These are phyloP conservation scores for Nebria salina DNA, from an alignment of 2,888 invertebrate species.

Conservation along the genomic window DNA sequence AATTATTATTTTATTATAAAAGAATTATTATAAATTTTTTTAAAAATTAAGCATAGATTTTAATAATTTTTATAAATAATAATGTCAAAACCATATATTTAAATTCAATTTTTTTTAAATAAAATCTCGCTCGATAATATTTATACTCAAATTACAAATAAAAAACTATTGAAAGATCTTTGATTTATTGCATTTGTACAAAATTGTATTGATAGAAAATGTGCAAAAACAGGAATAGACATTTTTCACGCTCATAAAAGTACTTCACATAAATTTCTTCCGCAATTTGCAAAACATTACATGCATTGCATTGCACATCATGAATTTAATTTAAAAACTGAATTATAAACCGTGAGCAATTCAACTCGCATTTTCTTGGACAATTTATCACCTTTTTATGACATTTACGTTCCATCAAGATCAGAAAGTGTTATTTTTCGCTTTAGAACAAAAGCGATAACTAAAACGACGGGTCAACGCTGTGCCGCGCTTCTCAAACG, in stretches of 20 bases:
- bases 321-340: neutral
- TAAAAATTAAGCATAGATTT: no score
- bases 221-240: neutral
- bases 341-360: neutral
- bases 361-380: neutral
- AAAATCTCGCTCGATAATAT: no score
- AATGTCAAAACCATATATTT: no score
- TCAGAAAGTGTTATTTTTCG: neutral
- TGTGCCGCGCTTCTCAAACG: neutral
- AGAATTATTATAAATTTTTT: no score
- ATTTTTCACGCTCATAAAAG: slow-evolving; percentile 1
- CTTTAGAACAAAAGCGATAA: neutral
- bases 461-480: neutral
- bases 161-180: neutral
- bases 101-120: no score
- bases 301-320: neutral
- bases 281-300: neutral
- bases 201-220: neutral
- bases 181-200: neutral
- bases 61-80: no score
- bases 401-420: neutral
- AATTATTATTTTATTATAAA: no score
- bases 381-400: neutral
- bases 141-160: no score
- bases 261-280: neutral